Conservation (phyloP, 2,888 invertebrate genomes). For the Alentia gelatinosa region DNA sequence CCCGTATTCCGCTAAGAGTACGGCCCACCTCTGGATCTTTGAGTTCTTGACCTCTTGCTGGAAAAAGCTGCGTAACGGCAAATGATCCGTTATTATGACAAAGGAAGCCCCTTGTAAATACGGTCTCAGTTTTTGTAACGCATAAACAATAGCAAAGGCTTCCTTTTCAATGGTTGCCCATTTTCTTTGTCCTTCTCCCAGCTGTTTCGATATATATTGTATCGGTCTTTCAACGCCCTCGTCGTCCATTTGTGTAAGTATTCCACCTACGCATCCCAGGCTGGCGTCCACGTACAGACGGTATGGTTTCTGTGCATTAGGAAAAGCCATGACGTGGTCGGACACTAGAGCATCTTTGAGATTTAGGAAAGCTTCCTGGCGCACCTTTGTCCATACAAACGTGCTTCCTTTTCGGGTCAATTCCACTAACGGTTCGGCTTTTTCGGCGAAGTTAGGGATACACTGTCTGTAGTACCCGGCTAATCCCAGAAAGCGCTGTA, state of each 20-base stretch:
- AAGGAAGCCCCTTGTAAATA: constrained; percentile 5
- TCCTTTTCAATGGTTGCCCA: not conserved
- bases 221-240: constrained; percentile 2
- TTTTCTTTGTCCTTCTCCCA: not conserved
- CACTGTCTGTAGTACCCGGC: not conserved
- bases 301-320: not conserved
- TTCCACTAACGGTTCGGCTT: not conserved
- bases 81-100: not conserved
- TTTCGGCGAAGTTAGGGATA: not conserved
- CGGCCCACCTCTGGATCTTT: constrained; percentile 31
- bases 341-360: not conserved
- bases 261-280: not conserved
- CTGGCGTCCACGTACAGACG: not conserved
- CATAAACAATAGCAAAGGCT: constrained; percentile 23
- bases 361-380: not conserved
- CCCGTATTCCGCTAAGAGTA: not conserved
- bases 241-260: not conserved
- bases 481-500: not conserved
- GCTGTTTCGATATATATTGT: not conserved
- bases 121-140: not conserved
- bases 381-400: not conserved
- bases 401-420: not conserved
- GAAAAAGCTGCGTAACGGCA: not conserved
- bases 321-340: not conserved
- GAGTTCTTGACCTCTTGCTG: not conserved